A percentile compares a stretch with the other conserved stretches of the same genome.
phyloP scores from a whole-genome alignment of 2,888 invertebrate genomes.

The Dasysyrphus tricinctus region DNA sequence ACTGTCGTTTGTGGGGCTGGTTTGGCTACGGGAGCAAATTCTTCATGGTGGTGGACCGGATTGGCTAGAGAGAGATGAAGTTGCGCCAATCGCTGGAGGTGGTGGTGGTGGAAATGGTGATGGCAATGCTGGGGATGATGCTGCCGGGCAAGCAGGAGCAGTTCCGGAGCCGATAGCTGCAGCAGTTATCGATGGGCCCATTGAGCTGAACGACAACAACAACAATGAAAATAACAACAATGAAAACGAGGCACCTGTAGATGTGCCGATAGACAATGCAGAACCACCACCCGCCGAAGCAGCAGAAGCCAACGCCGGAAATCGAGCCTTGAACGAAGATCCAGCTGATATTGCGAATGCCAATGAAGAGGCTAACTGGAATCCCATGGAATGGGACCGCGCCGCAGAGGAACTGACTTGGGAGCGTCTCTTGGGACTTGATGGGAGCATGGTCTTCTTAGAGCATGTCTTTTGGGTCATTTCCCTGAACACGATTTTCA shows the following conservation, averaged over 20 bases:
- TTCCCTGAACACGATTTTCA: constrained; percentile 97
- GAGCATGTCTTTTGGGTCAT: constrained; percentile 99
- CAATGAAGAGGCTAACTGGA: constrained; percentile 91
- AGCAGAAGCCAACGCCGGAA: constrained; percentile 83
- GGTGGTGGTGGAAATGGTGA: constrained; percentile 81
- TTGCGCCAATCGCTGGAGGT: constrained; percentile 80
- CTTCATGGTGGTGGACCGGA: constrained; percentile 98
- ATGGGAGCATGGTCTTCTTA: constrained; percentile 97
- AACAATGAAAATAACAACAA: constrained; percentile 84
- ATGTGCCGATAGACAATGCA: constrained; percentile 81
- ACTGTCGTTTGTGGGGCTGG: constrained; percentile 97
- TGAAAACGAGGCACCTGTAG: constrained; percentile 79
- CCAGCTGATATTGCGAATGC: constrained; percentile 80
- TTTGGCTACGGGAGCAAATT: constrained; percentile 99
- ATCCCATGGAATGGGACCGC: constrained; percentile 99
- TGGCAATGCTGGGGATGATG: constrained; percentile 76
- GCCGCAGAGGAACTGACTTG: constrained; percentile 99
- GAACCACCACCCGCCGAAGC: constrained; percentile 81
- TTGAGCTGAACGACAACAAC: constrained; percentile 75
- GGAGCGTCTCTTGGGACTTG: constrained; percentile 97
- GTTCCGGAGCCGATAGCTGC: constrained; percentile 78
- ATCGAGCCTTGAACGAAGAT: constrained; percentile 83
- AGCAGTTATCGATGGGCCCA: constrained; percentile 77
- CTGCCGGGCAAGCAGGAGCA: constrained; percentile 67
- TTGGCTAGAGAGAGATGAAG: constrained; percentile 92